Evolutionary conservation across 2,113 vertebrate species (phyloP).

Genomic region (Thamnophis sirtalis): DNA sequence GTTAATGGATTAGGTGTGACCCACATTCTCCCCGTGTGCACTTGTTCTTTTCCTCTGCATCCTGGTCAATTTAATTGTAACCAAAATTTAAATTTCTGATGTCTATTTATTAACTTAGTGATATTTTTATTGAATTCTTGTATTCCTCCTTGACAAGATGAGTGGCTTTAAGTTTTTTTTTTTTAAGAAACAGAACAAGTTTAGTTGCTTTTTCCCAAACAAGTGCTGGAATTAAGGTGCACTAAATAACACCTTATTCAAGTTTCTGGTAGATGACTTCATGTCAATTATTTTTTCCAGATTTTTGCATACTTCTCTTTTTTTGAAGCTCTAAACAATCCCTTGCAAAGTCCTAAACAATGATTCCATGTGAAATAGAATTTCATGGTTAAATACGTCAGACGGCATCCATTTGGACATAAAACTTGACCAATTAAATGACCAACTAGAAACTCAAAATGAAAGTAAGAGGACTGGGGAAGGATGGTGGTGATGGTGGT

Average conservation of each 20-base stretch:
- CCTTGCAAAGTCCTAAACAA: not conserved
- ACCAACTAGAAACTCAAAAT: not conserved
- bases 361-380: not conserved
- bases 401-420: not conserved
- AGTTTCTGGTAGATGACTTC: not conserved
- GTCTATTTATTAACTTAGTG: not conserved
- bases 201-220: not conserved
- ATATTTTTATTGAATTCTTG: not conserved
- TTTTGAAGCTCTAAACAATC: not conserved
- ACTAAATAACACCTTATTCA: not conserved
- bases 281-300: not conserved
- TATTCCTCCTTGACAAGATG: not conserved
- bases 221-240: not conserved
- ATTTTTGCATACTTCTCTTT: not conserved
- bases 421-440: not conserved
- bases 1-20: not conserved
- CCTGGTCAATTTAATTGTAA: not conserved
- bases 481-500: not conserved
- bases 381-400: not conserved
- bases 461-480: not conserved
- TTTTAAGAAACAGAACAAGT: not conserved
- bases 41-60: not conserved
- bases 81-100: not conserved
- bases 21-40: not conserved
- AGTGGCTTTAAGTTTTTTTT: not conserved